phyloP scores from a whole-genome alignment of 2,113 vertebrate species.

The Protobothrops flavoviridis region DNA sequence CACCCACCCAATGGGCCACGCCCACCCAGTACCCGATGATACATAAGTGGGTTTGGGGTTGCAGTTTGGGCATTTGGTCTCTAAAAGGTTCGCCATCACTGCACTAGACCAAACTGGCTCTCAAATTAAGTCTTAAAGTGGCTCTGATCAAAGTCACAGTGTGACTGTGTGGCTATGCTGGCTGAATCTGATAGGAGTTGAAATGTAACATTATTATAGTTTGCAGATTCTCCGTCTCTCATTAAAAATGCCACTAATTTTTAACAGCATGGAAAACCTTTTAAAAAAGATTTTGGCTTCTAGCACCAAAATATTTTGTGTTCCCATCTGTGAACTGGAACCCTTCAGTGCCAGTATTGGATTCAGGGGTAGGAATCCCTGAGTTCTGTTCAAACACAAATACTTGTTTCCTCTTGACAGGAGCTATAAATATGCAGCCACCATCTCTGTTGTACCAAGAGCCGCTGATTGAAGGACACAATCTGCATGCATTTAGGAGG shows the following conservation, averaged over 20 bases:
- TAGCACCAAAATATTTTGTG: neutral
- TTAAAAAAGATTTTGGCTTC: neutral
- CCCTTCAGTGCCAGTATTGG: neutral
- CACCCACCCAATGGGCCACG: no score
- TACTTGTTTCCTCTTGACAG: neutral
- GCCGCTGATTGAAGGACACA: constrained; percentile 7
- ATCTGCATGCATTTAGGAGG: constrained; percentile 24
- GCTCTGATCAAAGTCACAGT: neutral
- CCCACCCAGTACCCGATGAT: no score
- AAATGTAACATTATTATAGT: neutral
- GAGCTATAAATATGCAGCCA: neutral
- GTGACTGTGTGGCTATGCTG: neutral
- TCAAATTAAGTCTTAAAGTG: neutral
- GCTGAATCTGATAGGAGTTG: neutral
- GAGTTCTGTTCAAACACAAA: neutral
- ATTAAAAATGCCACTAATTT: neutral
- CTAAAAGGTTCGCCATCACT: no score
- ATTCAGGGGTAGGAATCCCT: neutral
- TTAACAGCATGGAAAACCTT: neutral
- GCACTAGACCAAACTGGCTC: neutral
- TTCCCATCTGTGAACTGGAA: neutral
- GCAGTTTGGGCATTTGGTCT: no score
- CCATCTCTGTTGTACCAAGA: neutral
- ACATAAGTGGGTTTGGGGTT: no score
- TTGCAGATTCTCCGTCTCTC: neutral